phyloP scores from a whole-genome alignment of 2,888 invertebrate genomes.

The Argyresthia albistria region DNA sequence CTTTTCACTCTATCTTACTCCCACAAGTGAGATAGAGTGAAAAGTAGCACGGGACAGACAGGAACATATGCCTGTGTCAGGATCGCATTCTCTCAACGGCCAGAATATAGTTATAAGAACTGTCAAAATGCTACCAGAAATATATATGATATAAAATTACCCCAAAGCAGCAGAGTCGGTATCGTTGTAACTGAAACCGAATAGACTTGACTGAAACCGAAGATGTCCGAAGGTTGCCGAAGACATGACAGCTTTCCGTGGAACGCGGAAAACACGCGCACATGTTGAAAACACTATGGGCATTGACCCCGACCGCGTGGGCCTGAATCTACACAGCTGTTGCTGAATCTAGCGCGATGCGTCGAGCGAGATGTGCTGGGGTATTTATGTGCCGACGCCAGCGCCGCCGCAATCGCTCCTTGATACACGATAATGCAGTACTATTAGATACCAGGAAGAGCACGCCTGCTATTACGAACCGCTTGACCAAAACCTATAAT shows the following conservation, averaged over 20 bases:
- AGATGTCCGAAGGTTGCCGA: constrained; percentile 47
- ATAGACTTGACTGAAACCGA: constrained; percentile 30
- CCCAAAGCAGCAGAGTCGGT: no score
- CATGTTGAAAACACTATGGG: constrained; percentile 70
- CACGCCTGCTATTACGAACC: constrained; percentile 2
- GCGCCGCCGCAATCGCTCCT: background rate
- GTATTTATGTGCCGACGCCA: constrained; percentile 23
- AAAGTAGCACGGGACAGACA: no score
- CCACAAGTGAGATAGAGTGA: no score
- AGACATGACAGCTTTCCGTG: constrained; percentile 64
- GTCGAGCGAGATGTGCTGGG: constrained; percentile 36
- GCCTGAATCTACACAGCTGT: constrained; percentile 53
- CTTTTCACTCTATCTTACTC: no score
- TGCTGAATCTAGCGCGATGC: constrained; percentile 54
- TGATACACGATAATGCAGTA: background rate
- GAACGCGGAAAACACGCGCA: constrained; percentile 70
- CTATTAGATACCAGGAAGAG: background rate
- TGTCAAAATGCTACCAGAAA: no score
- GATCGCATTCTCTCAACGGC: no score
- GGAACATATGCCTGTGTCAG: no score
- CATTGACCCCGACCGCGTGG: constrained; percentile 63
- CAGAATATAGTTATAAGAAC: no score
- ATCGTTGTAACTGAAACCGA: constrained; percentile 14
- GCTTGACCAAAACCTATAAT: no score
- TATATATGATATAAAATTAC: no score